Conservation (phyloP, 2,797 vertebrate genomes). For the Rhinella marina region DNA sequence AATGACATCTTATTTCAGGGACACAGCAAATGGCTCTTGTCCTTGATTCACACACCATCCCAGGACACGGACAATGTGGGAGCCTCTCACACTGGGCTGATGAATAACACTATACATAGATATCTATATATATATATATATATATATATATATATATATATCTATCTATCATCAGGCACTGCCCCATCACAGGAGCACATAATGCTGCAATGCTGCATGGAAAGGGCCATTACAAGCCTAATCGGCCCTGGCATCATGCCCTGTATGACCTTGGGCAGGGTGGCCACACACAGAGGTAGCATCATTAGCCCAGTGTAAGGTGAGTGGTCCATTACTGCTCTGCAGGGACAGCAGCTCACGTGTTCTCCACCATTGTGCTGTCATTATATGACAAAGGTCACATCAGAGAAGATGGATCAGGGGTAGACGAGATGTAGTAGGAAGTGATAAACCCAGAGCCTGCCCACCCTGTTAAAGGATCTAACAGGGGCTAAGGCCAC, state of each 20-base stretch:
- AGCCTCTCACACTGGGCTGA: no score
- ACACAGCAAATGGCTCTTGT: constrained; percentile 27
- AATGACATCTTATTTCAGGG: constrained; percentile 46
- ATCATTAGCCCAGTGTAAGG: neutral
- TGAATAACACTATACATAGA: neutral
- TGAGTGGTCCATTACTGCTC: neutral
- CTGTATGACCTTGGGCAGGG: constrained; percentile 5
- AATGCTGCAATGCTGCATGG: neutral
- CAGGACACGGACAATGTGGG: neutral
- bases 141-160: neutral
- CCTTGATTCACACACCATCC: neutral
- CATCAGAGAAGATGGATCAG: neutral
- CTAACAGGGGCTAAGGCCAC: neutral
- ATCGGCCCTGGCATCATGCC: neutral
- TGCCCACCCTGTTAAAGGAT: no score
- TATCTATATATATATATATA: no score
- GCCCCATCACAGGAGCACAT: neutral
- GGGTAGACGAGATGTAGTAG: no score
- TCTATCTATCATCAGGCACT: no score
- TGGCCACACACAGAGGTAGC: no score
- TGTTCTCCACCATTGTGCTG: neutral
- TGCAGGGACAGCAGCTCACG: neutral
- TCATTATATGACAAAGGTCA: constrained; percentile 14
- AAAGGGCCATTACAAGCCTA: neutral
- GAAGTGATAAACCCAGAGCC: neutral